Evolutionary conservation across 2,888 invertebrate species (phyloP).

Genomic region (Stenolophus ochropezus): DNA sequence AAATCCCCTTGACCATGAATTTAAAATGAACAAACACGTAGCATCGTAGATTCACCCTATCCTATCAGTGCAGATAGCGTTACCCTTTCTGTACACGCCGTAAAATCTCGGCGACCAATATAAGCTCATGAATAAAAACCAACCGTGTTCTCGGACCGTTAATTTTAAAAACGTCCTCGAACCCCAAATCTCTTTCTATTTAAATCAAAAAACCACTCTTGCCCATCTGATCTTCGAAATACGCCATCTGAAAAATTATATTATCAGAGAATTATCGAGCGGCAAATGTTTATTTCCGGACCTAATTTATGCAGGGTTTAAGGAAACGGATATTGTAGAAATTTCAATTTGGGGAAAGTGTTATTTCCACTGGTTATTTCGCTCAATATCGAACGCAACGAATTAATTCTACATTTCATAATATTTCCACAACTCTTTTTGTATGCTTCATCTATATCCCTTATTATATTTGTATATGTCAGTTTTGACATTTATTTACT

Average conservation of each 20-base stretch:
- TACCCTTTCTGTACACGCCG: neutral
- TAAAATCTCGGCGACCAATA: constrained; percentile 22
- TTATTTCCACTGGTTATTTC: too few species aligned
- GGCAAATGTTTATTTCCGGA: constrained; percentile 4
- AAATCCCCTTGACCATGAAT: constrained; percentile 5
- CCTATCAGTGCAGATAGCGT: neutral
- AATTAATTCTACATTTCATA: too few species aligned
- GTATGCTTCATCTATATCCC: too few species aligned
- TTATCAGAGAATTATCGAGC: constrained; percentile 30
- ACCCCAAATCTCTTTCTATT: constrained; percentile 35
- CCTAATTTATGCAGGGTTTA: neutral
- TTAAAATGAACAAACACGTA: constrained; percentile 22
- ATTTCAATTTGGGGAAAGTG: neutral
- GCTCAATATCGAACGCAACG: too few species aligned
- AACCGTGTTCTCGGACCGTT: constrained; percentile 25
- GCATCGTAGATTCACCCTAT: neutral
- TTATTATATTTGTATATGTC: too few species aligned
- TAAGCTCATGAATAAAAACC: constrained; percentile 40
- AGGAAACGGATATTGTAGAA: neutral
- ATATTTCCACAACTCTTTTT: too few species aligned
- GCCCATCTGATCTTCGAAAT: constrained; percentile 31
- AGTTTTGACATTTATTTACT: too few species aligned
- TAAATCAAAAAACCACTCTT: constrained; percentile 42
- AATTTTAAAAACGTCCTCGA: constrained; percentile 30
- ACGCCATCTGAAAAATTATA: constrained; percentile 51